Evolutionary conservation across 2,113 vertebrate genomes (phyloP).

Genomic region (Oophaga pumilio): DNA sequence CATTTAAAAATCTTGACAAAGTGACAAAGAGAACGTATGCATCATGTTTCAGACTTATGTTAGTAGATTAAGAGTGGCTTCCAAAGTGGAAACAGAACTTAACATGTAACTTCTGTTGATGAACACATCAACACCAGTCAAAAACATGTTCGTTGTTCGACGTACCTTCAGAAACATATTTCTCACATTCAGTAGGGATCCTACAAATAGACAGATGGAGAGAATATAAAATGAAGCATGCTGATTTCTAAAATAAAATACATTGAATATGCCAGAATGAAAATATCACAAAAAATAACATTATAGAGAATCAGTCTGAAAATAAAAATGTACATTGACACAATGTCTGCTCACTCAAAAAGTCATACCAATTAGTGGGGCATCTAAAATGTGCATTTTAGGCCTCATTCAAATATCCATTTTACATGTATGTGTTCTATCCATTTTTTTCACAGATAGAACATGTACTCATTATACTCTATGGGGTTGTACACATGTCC

Average conservation of each 20-base stretch:
- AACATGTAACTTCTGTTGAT: conserved; percentile 4
- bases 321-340: no score
- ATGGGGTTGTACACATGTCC: no score
- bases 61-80: not conserved
- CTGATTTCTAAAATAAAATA: not conserved
- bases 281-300: not conserved
- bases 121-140: conserved; percentile 12
- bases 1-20: not conserved
- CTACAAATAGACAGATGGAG: conserved; percentile 1
- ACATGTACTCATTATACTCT: no score
- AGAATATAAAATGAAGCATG: conserved; percentile 15
- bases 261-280: not conserved
- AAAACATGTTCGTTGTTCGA: not conserved
- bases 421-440: no score
- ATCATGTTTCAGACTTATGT: not conserved
- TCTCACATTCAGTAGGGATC: conserved; percentile 8
- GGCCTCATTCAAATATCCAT: no score
- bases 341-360: no score
- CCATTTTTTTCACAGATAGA: no score
- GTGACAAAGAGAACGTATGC: not conserved
- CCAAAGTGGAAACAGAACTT: not conserved
- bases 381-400: no score
- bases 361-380: no score
- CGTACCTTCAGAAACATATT: conserved; percentile 13
- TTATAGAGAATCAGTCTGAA: no score